Percentiles rank a stretch among this genome's conserved stretches.
Evolutionary conservation across 2,113 vertebrate species (phyloP).

Genomic region (Barbus barbus): DNA sequence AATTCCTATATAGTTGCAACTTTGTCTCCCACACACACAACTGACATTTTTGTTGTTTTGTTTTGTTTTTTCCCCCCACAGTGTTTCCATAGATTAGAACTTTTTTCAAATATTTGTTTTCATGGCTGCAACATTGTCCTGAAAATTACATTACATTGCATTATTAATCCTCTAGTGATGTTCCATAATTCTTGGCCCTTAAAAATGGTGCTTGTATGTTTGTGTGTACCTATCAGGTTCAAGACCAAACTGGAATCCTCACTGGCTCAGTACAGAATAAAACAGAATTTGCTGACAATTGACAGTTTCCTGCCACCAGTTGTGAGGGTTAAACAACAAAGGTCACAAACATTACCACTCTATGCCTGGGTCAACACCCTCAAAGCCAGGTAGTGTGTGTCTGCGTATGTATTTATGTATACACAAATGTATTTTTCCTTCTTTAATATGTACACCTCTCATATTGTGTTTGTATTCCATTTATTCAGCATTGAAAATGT

Average conservation of each 20-base stretch:
- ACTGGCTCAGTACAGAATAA: conserved; percentile 86
- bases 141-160: no score
- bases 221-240: conserved; percentile 70
- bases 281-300: conserved; percentile 80
- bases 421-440: background rate
- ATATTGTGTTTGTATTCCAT: background rate
- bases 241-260: conserved; percentile 88
- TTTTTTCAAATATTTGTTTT: background rate
- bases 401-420: background rate
- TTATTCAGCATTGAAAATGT: conserved; percentile 81
- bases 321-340: conserved; percentile 78
- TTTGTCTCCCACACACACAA: background rate
- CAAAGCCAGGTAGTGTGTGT: conserved; percentile 77
- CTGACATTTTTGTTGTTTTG: background rate
- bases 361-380: conserved; percentile 87
- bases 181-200: background rate
- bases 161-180: background rate
- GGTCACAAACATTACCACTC: conserved; percentile 77
- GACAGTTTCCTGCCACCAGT: conserved; percentile 80
- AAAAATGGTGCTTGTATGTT: conserved; percentile 16
- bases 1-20: no score
- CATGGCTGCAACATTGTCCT: background rate
- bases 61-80: no score
- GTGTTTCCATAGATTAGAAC: no score
- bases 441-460: background rate